A percentile compares a stretch with the other conserved stretches of the same genome.
phyloP scores from a whole-genome alignment of 2,888 invertebrate genomes.

The Anodontia alba region DNA sequence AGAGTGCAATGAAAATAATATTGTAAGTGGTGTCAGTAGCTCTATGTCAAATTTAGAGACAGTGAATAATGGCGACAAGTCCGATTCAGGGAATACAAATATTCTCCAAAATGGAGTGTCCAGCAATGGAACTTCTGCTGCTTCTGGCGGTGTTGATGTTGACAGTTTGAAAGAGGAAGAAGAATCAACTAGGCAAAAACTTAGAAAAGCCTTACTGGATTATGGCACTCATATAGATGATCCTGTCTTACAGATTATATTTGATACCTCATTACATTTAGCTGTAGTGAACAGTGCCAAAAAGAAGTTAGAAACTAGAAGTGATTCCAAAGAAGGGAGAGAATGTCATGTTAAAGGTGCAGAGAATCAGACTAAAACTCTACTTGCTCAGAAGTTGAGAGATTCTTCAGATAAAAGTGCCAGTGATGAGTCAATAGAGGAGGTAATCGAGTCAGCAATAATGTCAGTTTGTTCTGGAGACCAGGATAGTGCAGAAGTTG shows the following conservation, averaged over 20 bases:
- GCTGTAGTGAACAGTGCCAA: slow-evolving; percentile 35
- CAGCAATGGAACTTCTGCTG: neutral
- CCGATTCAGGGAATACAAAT: neutral
- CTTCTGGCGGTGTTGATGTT: neutral
- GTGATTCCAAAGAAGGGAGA: neutral
- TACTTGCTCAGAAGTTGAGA: neutral
- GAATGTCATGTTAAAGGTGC: neutral
- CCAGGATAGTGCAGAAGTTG: neutral
- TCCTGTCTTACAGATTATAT: slow-evolving; percentile 47
- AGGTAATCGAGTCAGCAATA: slow-evolving; percentile 38
- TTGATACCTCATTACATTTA: slow-evolving; percentile 48
- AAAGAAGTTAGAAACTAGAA: neutral
- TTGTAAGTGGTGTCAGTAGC: neutral
- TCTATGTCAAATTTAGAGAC: neutral
- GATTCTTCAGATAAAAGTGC: neutral
- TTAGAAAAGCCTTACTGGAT: slow-evolving; percentile 36
- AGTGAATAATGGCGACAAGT: neutral
- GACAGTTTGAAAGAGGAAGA: neutral
- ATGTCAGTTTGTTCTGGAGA: slow-evolving; percentile 30
- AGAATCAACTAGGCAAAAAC: neutral
- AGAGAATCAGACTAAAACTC: neutral
- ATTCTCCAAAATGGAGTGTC: neutral
- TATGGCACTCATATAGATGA: slow-evolving; percentile 47
- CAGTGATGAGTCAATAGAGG: neutral
- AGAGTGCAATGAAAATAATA: neutral